Conservation (phyloP, 2,113 vertebrate genomes). For the Taxidea taxus region DNA sequence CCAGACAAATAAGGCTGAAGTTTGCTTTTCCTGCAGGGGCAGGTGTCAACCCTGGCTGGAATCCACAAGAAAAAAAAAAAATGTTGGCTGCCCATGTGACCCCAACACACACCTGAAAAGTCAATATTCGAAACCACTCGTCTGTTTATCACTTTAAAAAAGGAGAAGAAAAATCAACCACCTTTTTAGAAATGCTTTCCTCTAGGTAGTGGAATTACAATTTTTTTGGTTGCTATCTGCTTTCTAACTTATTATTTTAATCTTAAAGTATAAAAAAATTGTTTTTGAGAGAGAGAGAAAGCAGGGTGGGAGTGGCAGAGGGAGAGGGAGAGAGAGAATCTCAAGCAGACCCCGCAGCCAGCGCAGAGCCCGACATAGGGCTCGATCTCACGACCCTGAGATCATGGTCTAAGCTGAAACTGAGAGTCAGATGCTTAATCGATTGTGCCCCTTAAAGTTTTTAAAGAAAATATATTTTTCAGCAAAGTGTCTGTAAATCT, state of each 20-base stretch:
- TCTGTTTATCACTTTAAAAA: background rate
- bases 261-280: background rate
- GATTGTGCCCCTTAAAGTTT: background rate
- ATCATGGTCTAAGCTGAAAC: background rate
- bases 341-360: background rate
- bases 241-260: background rate
- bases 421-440: background rate
- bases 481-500: background rate
- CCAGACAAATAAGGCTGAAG: constrained; percentile 35
- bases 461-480: background rate
- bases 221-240: background rate
- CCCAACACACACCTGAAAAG: background rate
- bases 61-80: background rate
- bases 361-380: background rate
- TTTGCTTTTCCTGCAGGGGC: constrained; percentile 68
- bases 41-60: constrained; percentile 36
- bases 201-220: background rate
- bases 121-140: background rate
- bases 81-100: background rate
- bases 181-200: background rate
- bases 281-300: background rate
- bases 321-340: background rate
- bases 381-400: background rate
- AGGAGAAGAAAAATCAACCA: background rate
- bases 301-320: background rate